Base-by-base conservation (phyloP, 2,113 vertebrate species). In the Cariama cristata region DNA sequence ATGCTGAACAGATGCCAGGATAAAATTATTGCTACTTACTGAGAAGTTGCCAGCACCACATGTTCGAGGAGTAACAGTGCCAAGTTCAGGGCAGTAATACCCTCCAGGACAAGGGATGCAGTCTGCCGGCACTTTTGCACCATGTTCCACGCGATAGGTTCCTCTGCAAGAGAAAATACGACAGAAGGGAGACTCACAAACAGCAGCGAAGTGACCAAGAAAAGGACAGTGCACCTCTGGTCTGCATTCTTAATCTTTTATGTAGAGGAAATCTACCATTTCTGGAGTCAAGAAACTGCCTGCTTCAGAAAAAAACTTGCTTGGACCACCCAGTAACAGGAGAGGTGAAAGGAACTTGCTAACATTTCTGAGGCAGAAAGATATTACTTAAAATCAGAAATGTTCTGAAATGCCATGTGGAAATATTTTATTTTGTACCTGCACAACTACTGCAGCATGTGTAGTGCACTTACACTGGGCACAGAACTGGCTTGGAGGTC, bases 41-140 rank as follows among this genome's bases (percentile, higher is more conserved):
- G 99, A 99, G 97, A 98, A 99, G 94, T 98, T 99, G 92, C 99
- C 99, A 90, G 97, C 80, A 50, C 98, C 98, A 60, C 99, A 99
- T 3, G 98, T 88, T 85, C 27, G 96, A 49, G 99, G 99, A 84
- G 94, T 96, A 86, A 96, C 88, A 7, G 98, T 99, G 79, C 99
- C 99, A 89, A 98, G 98, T 69, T 97, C 95, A 50, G 99, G 98
- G 94, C 99, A 99, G 74, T 97, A 98, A 92, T 99, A 98, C 7
- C 99, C 99, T 45, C 98, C 98, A 23, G 99, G 98, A 88, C 99
- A 99, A 26, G 93, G 93, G 32, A 83, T 86, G 94, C 99, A 99
- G 95, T 99, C 98, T 80, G 97, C 97, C 32, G 97, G 88, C 72
- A 62, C 91, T 82, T 92, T 92, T 4, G 98, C 99, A 74, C 98